Evolutionary conservation across 2,888 invertebrate species (phyloP), one percentile per base, ranked within the genome.

Genomic region (Tinea pellionella): DNA sequence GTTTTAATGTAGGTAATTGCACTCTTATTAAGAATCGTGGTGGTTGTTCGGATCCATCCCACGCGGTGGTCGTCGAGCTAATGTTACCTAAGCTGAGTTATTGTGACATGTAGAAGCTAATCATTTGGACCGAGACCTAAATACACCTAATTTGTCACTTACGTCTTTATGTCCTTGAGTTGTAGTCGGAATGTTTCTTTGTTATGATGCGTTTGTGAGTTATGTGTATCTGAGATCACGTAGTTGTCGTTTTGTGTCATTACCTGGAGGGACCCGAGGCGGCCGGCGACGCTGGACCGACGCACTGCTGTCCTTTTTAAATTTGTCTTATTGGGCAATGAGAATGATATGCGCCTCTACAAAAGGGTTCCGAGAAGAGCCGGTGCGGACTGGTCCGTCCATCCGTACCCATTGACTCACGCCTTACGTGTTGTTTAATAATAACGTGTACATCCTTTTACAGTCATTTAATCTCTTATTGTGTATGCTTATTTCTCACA

Each of bases 321-420:
- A 79, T 80, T 76, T 76, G 77, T 82, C 75, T 80, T 81, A 80
- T 80, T 81, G 77, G 79, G 75, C 80, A 78, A 79, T 76, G 77
- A 79, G 80, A 75, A 83, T 82, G 79, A 85, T 81, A 78, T 78
- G 78, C 81, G 30, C 29, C 59, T 47, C 73, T 78, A 84, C 83
- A 84, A 83, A 80, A 77, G 77, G 73, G 71, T 85, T 86, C 86
- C 65, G 64, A 80, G 85, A 85, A 85, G 70, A 75, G 72, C 70
- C 76, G 77, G 78, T 73, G 77, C 70, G 67, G 70, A 73, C 74
- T 67, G 68, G 76, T 73, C 69, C 60, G 60, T 60, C 60, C 61
- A 56, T 53, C 61, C 42, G 53, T 73, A 24, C 74, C 73, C 76
- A 79, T 81, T 84, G 82, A 85, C 74, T 85, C 84, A 84, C 71